A percentile compares a stretch with the other conserved stretches of the same genome.
Evolutionary conservation across 2,888 invertebrate genomes (phyloP).

Genomic region (Strigamia crassipes): DNA sequence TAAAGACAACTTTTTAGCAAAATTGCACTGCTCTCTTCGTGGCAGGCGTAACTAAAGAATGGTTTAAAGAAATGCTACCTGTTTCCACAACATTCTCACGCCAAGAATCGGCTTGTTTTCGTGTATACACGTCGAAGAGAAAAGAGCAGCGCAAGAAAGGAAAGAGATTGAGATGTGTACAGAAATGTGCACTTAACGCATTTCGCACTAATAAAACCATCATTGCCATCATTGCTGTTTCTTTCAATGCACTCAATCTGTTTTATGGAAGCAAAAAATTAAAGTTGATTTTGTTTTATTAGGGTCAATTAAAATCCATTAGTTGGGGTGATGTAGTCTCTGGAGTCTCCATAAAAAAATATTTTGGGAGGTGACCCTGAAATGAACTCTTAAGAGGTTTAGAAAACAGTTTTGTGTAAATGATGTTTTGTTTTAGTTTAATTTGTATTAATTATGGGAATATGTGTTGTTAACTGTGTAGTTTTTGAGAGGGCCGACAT

Average conservation of each 20-base stretch:
- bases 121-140: neutral
- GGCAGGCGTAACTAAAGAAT: constrained; percentile 13
- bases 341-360: neutral
- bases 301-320: neutral
- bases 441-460: too few relatives aligned
- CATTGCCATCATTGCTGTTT: neutral
- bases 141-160: neutral
- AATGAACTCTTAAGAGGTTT: too few relatives aligned
- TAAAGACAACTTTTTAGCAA: neutral
- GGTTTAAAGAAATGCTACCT: neutral
- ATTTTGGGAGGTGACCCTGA: too few relatives aligned
- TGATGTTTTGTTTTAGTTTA: too few relatives aligned
- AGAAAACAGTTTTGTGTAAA: too few relatives aligned
- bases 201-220: neutral
- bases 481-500: too few relatives aligned
- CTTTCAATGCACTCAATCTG: neutral
- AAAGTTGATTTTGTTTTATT: neutral
- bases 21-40: neutral
- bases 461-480: too few relatives aligned
- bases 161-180: neutral
- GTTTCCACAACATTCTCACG: constrained; percentile 11
- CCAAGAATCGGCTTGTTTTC: neutral
- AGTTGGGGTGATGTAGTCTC: neutral
- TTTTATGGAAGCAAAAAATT: neutral
- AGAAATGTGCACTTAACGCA: neutral